phyloP scores from a whole-genome alignment of 2,113 vertebrate species.

The Microtus pennsylvanicus region DNA sequence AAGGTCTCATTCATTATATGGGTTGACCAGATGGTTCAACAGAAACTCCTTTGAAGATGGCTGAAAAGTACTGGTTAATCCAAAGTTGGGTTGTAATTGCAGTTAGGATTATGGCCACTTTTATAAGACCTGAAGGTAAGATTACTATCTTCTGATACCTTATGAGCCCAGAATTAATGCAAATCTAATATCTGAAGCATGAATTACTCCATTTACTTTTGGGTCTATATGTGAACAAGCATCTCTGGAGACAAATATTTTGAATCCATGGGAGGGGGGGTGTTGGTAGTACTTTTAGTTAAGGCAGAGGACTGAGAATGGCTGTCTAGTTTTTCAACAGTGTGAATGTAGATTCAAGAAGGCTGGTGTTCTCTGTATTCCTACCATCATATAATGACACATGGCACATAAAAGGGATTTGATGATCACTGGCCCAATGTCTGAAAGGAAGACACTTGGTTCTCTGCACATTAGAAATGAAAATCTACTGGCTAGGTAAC shows the following conservation, averaged over 20 bases:
- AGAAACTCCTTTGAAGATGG: background rate
- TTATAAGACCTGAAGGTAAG: background rate
- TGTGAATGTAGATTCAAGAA: background rate
- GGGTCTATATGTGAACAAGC: background rate
- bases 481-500: background rate
- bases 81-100: background rate
- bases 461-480: background rate
- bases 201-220: background rate
- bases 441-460: background rate
- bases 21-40: background rate
- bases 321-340: constrained; percentile 43
- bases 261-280: background rate
- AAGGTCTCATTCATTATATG: background rate
- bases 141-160: background rate
- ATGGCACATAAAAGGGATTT: background rate
- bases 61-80: background rate
- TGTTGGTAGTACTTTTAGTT: background rate
- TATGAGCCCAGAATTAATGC: constrained; percentile 16
- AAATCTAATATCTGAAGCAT: background rate
- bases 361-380: background rate
- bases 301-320: constrained; percentile 28
- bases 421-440: background rate
- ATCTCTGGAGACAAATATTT: constrained; percentile 10
- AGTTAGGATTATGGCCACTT: background rate
- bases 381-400: background rate